Conservation (phyloP, 2,888 invertebrate species). For the Eilema sororculum region DNA sequence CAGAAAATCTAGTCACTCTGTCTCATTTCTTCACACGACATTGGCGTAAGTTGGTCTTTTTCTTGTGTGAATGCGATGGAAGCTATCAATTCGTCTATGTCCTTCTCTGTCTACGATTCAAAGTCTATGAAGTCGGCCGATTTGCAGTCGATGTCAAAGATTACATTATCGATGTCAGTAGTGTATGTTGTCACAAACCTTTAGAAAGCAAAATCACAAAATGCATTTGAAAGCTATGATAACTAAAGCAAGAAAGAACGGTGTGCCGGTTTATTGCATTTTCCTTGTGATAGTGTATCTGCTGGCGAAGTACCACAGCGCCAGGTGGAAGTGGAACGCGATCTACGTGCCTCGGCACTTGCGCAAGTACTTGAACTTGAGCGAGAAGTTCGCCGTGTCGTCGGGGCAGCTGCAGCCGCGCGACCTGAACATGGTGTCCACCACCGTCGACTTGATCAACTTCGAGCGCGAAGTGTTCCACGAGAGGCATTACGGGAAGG, state of each 20-base stretch:
- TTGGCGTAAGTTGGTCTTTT: too few species aligned
- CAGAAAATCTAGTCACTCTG: too few species aligned
- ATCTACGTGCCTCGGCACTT: slow-evolving; percentile 30
- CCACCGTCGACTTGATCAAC: slow-evolving; percentile 50
- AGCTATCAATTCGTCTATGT: too few species aligned
- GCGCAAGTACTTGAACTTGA: slow-evolving; percentile 36
- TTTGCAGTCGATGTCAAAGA: too few species aligned
- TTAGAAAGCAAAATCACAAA: neutral
- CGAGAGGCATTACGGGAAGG: slow-evolving; percentile 40
- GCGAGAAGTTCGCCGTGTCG: slow-evolving; percentile 22
- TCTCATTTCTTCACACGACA: too few species aligned
- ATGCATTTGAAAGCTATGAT: slow-evolving; percentile 16
- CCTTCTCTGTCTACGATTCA: too few species aligned
- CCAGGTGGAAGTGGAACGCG: neutral
- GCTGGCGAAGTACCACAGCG: slow-evolving; percentile 14
- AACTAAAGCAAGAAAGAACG: slow-evolving; percentile 24
- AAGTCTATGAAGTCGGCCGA: too few species aligned
- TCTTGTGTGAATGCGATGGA: too few species aligned
- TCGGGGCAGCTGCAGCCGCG: slow-evolving; percentile 3
- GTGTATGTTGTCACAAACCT: neutral
- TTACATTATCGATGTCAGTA: neutral
- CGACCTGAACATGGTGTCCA: slow-evolving; percentile 31
- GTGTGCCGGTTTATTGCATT: slow-evolving; percentile 41
- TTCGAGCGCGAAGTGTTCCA: slow-evolving; percentile 48
- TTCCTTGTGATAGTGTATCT: slow-evolving; percentile 33